phyloP scores from a whole-genome alignment of 2,888 invertebrate genomes.

The Piscicola geometra region DNA sequence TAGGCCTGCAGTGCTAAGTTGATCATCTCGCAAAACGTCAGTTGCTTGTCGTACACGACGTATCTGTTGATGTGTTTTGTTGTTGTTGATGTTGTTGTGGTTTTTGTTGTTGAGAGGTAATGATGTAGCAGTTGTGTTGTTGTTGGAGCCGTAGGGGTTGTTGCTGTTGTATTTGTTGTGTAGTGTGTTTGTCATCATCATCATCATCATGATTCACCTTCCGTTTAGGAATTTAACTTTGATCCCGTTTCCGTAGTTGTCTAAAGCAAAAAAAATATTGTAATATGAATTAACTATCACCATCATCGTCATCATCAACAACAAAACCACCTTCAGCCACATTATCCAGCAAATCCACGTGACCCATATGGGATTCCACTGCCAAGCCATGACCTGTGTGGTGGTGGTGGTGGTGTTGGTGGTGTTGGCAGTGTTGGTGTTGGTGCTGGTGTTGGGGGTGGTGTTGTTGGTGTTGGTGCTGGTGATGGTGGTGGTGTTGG shows the following conservation, averaged over 20 bases:
- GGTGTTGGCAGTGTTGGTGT: no score
- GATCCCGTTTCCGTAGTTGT: slow-evolving; percentile 51
- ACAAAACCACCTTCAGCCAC: slow-evolving; percentile 30
- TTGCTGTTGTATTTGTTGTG: no score
- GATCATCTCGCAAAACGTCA: slow-evolving; percentile 48
- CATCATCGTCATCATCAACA: slow-evolving; percentile 37
- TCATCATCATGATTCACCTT: neutral
- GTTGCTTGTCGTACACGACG: slow-evolving; percentile 44
- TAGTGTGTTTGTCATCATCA: no score
- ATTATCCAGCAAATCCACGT: slow-evolving; percentile 50
- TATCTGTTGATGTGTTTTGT: slow-evolving; percentile 26
- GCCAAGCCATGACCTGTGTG: slow-evolving; percentile 53
- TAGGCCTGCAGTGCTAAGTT: slow-evolving; percentile 38
- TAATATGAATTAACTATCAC: slow-evolving; percentile 49
- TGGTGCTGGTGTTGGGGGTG: no score
- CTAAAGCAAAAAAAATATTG: neutral
- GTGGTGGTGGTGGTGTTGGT: no score
- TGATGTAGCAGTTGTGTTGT: no score
- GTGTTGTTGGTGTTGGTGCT: no score
- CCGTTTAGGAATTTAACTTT: slow-evolving; percentile 48
- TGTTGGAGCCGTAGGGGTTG: no score
- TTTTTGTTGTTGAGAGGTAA: no score
- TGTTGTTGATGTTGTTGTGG: no score
- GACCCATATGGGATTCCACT: slow-evolving; percentile 52
- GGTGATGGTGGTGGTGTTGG: no score